These are phyloP conservation scores for Menidia menidia DNA, from an alignment of 2,797 vertebrate species.

Conservation along the genomic window DNA sequence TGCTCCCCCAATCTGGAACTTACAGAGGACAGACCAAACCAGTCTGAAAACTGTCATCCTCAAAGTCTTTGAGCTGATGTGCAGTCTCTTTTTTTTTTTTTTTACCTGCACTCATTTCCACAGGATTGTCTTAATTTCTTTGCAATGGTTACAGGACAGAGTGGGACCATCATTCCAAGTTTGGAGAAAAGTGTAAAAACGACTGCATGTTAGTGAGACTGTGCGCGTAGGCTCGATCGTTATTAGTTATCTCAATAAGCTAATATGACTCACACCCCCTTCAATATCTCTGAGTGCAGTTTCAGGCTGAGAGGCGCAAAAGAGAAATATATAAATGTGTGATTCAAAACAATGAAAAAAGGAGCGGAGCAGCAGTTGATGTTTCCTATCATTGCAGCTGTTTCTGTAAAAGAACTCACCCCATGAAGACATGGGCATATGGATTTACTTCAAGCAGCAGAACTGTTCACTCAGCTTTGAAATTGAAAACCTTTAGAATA, in stretches of 20 bases:
- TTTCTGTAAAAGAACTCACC: slow-evolving; percentile 16
- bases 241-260: background rate
- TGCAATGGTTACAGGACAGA: background rate
- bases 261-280: background rate
- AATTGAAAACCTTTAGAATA: slow-evolving; percentile 51
- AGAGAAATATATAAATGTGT: background rate
- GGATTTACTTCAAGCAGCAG: slow-evolving; percentile 40
- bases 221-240: background rate
- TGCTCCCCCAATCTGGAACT: slow-evolving; percentile 45
- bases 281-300: background rate
- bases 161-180: background rate
- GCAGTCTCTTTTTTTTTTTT: background rate
- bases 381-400: background rate
- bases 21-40: background rate
- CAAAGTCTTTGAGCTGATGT: background rate
- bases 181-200: background rate
- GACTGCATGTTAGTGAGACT: background rate
- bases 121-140: background rate
- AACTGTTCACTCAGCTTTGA: slow-evolving; percentile 51
- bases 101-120: background rate
- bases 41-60: background rate
- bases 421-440: slow-evolving; percentile 24
- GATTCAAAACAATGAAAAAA: background rate
- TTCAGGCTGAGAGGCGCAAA: background rate
- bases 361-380: background rate